Evolutionary conservation across 2,797 vertebrate species (phyloP), one percentile per base, ranked within the genome.

Genomic region (Scleropages formosus): DNA sequence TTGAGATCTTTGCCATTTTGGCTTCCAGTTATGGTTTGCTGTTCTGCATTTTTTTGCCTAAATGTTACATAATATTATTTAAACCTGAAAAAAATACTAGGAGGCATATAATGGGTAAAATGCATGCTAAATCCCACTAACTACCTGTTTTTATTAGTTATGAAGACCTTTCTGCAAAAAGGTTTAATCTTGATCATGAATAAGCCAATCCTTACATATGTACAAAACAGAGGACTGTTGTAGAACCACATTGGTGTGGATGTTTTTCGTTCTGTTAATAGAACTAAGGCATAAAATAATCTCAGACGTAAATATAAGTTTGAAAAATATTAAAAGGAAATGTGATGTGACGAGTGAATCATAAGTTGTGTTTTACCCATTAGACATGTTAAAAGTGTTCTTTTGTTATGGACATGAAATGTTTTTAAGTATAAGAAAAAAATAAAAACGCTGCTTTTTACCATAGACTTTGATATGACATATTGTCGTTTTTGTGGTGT

Each of bases 1-100:
- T 93, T 0, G 91, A 93, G 61, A 89, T 93, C 78, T 93, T 93
- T 89, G 91, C 90, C 1, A 92, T 92, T 71, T 77, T 92, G 51
- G 89, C 89, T 1, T 92, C 90, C 0, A 92, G 88, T 49, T 91
- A 86, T 84, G 90, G 87, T 1, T 78, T 91, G 31, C 79, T 92
- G 6, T 85, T 91, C 20, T 90, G 89, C 77, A 87, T 92, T 75
- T 92, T 90, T 87, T 77, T 77, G 51, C 89, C 89, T 51, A 92
- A 92, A 81, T 90, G 89, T 85, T 90, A 89, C 63, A 88, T 92
- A 63, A 81, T 86, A 27, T 39, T 85, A 63, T 46, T 90, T 4
- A 89, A 87, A 82, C 90, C 88, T 46, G 86, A 90, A 24, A 83
- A 75, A 72, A 92, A 92, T 72, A 90, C 88, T 12, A 90, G 85